Conservation (phyloP, 2,888 invertebrate species). For the Arge pagana region DNA sequence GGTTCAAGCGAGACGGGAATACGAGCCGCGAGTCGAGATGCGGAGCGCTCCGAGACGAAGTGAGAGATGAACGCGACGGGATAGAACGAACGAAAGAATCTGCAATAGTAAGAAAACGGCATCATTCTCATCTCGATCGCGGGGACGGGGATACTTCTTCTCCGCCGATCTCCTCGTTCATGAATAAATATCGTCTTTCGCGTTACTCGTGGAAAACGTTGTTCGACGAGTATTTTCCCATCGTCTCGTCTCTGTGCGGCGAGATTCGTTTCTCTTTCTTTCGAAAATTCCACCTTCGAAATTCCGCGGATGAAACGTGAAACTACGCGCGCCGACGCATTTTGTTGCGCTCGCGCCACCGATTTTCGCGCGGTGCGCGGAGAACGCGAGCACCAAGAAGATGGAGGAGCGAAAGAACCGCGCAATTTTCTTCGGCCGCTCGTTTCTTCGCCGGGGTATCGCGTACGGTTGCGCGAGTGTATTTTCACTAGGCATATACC, state of each 20-base stretch:
- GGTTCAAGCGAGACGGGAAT: conserved; percentile 2
- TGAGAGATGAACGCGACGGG: conserved; percentile 9
- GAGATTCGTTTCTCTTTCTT: too few species aligned
- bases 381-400: conserved; percentile 6
- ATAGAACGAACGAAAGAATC: neutral
- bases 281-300: neutral
- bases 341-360: neutral
- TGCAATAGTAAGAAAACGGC: too few species aligned
- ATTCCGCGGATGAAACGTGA: neutral
- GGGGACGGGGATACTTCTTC: too few species aligned
- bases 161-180: too few species aligned
- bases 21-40: conserved; percentile 16
- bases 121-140: too few species aligned
- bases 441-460: conserved; percentile 10
- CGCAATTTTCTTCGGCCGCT: conserved; percentile 22
- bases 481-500: conserved; percentile 7
- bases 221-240: too few species aligned
- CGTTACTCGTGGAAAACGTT: too few species aligned
- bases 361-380: too few species aligned
- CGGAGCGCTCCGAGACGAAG: neutral
- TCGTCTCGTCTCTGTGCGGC: too few species aligned
- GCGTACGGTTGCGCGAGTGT: neutral
- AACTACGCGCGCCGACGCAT: neutral
- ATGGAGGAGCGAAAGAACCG: conserved; percentile 1
- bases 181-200: too few species aligned